Evolutionary conservation across 2,888 invertebrate species (phyloP).

Genomic region (Adineta ricciae): DNA sequence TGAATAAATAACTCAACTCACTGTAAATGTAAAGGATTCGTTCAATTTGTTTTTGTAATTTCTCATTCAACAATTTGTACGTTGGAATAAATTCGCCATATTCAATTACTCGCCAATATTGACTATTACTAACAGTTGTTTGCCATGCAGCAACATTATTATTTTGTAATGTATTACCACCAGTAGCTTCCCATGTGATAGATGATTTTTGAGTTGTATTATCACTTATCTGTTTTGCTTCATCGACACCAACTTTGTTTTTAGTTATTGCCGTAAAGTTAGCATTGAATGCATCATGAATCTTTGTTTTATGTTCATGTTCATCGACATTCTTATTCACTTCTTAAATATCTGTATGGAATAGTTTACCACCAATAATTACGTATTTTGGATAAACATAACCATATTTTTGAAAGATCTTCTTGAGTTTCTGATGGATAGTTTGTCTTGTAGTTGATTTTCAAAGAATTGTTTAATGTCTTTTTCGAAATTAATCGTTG

Average conservation of each 20-base stretch:
- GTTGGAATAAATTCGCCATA: not conserved
- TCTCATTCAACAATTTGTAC: not conserved
- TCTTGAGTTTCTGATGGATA: not conserved
- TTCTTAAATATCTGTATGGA: not conserved
- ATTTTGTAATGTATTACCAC: not conserved
- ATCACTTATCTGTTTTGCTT: not conserved
- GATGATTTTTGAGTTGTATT: not conserved
- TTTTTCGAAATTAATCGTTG: not conserved
- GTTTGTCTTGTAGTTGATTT: too few relatives aligned
- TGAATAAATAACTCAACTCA: not conserved
- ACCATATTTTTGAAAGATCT: not conserved
- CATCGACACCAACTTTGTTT: not conserved
- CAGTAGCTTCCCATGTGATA: not conserved
- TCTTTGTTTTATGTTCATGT: not conserved
- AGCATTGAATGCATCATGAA: not conserved
- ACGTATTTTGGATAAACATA: not conserved
- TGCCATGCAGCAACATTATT: not conserved
- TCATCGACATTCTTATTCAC: not conserved
- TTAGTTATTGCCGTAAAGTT: too few relatives aligned
- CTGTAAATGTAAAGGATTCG: not conserved
- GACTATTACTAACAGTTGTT: not conserved
- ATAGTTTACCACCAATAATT: not conserved
- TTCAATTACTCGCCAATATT: not conserved
- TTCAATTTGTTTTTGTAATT: not conserved
- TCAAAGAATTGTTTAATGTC: not conserved